Evolutionary conservation across 2,888 invertebrate genomes (phyloP), one percentile per base, ranked within the genome.

Genomic region (Meiosimyza decipiens): DNA sequence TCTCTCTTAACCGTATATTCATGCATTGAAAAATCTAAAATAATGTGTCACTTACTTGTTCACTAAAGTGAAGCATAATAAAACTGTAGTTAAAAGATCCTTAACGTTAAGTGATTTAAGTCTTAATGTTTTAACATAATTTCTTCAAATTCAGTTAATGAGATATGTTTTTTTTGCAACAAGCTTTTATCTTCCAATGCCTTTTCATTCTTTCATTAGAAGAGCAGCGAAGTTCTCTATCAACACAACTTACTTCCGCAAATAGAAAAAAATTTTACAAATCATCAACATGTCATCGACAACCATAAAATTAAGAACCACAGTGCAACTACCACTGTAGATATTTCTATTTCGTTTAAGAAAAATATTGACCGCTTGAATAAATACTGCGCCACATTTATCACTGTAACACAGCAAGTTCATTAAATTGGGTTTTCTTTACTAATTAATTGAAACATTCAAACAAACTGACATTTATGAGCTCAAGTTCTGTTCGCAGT

Each of bases 381-480:
- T 9, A 63, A 47, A 63, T 16, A 3, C 49, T 47, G 16, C 63
- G 63, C 49, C 50, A 47, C 63, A 63, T 63, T 63, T 16, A 47
- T 63, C 63, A 50, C 47, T 16, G 16, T 13, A 28, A n/a, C 18
- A 11, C 15, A 4, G 3, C 18, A 22, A 28, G 28, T 6, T 18
- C 5, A 63, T 16, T n/a, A 16, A 63, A 16, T 33, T 47, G 16
- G 16, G 47, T 18, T 47, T 18, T 13, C 15, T 47, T 16, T 50
- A 59, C 13, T 62, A 52, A 70, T 70, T 52, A 62, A 70, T 70
- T 59, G 40, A 60, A 70, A 51, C 62, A 62, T 70, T 62, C 51
- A 13, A 40, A 40, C 16, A 11, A 51, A 60, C 60, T 62, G 69
- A 62, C 69, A 62, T 57, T 57, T 55, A 49, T 57, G 22, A 55